Evolutionary conservation across 2,888 invertebrate species (phyloP).

Genomic region (Eupithecia tripunctaria): DNA sequence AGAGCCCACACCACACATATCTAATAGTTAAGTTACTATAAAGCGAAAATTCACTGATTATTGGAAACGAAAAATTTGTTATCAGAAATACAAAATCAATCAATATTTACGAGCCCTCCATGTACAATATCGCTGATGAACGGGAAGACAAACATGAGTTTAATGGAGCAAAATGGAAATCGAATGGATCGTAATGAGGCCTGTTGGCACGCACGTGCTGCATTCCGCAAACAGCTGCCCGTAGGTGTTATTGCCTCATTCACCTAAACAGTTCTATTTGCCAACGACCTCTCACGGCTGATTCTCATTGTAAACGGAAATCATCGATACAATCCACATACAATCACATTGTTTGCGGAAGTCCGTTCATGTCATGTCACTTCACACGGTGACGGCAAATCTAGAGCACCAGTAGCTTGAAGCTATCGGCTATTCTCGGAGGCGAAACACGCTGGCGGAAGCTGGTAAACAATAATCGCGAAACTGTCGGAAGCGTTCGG

Average conservation of each 20-base stretch:
- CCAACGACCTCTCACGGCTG: conserved; percentile 7
- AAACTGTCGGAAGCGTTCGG: conserved; percentile 72
- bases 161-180: conserved; percentile 15
- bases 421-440: conserved; percentile 3
- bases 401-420: conserved; percentile 13
- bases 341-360: conserved; percentile 6
- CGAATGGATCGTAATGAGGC: conserved; percentile 17
- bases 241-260: conserved; percentile 1
- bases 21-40: background rate
- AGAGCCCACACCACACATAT: background rate
- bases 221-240: conserved; percentile 22
- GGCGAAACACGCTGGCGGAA: conserved; percentile 31
- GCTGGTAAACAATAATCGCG: conserved; percentile 58
- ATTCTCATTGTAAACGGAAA: background rate
- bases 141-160: conserved; percentile 3
- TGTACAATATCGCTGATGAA: conserved; percentile 1
- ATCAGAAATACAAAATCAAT: background rate
- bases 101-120: background rate
- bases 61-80: background rate
- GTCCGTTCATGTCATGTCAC: background rate
- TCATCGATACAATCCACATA: background rate
- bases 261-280: conserved; percentile 16
- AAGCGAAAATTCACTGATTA: background rate
- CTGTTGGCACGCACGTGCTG: conserved; percentile 24
- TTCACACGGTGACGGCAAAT: background rate